Evolutionary conservation across 2,888 invertebrate genomes (phyloP).

Genomic region (Neoascia interrupta): DNA sequence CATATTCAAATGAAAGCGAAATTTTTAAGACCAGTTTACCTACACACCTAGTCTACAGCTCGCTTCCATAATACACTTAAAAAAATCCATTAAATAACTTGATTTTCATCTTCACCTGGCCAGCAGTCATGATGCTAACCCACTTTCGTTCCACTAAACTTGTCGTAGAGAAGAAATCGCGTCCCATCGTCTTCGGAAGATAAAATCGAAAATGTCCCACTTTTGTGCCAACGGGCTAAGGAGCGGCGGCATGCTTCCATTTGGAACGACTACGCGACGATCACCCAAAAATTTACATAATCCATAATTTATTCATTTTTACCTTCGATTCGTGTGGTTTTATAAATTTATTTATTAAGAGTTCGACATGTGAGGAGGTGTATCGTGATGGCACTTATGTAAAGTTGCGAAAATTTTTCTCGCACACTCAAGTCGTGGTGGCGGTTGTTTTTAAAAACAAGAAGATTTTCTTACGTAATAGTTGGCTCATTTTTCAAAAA

Average conservation of each 20-base stretch:
- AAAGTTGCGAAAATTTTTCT: not conserved
- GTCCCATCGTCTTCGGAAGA: constrained; percentile 30
- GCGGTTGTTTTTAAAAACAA: too few species aligned
- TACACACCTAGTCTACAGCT: constrained; percentile 15
- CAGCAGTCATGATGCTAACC: constrained; percentile 54
- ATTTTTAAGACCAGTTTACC: constrained; percentile 43
- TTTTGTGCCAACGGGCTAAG: constrained; percentile 17
- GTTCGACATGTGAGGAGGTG: not conserved
- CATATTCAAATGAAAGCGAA: constrained; percentile 67
- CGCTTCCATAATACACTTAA: constrained; percentile 21
- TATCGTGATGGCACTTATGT: constrained; percentile 1
- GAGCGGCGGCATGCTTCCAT: not conserved
- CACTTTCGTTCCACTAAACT: constrained; percentile 40
- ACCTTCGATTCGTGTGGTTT: too few species aligned
- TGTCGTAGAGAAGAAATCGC: constrained; percentile 36
- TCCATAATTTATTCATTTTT: constrained; percentile 19
- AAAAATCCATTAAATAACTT: constrained; percentile 44
- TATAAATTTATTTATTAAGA: too few species aligned
- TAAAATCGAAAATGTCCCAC: constrained; percentile 58
- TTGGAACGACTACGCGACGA: constrained; percentile 10
- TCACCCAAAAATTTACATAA: constrained; percentile 55
- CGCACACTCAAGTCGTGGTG: too few species aligned
- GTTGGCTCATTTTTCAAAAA: too few species aligned
- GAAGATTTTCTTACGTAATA: too few species aligned
- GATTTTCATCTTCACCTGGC: constrained; percentile 54